Conservation (phyloP, 2,113 vertebrate species). For the Phalacrocorax carbo region DNA sequence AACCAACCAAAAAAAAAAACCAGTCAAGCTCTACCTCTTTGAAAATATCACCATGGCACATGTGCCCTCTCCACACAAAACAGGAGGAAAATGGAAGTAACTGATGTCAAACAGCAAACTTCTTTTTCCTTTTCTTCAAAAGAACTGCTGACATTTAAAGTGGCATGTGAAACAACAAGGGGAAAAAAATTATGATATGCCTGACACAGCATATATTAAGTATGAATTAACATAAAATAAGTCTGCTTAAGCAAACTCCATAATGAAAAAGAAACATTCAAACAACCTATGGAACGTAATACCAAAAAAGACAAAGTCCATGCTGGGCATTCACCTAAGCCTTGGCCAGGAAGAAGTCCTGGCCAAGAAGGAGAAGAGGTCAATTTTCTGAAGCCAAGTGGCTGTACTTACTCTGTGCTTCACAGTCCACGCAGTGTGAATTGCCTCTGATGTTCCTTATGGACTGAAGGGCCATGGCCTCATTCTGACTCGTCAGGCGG, state of each 20-base stretch:
- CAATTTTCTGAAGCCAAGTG: background rate
- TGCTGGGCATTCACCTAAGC: background rate
- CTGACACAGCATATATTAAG: background rate
- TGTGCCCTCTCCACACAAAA: background rate
- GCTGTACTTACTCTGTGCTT: constrained; percentile 85
- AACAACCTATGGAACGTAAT: background rate
- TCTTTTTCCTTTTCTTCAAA: background rate
- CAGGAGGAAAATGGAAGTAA: background rate
- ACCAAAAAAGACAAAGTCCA: background rate
- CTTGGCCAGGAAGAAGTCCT: background rate
- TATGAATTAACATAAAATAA: background rate
- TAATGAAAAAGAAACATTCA: background rate
- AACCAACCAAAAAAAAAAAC: background rate
- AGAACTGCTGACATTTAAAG: background rate
- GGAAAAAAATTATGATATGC: background rate
- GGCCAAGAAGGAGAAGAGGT: background rate
- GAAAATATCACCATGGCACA: background rate
- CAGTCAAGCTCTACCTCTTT: background rate
- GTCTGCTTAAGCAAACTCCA: background rate
- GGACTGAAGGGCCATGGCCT: constrained; percentile 94
- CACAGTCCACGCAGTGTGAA: constrained; percentile 92
- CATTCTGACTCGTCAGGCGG: constrained; percentile 92
- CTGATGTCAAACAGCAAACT: background rate
- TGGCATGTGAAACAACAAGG: background rate
- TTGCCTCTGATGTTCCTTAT: constrained; percentile 90